Percentiles rank a stretch among this genome's conserved stretches.
These are phyloP conservation scores for Hylomyscus alleni DNA, from an alignment of 2,797 vertebrate species.

Conservation along the genomic window DNA sequence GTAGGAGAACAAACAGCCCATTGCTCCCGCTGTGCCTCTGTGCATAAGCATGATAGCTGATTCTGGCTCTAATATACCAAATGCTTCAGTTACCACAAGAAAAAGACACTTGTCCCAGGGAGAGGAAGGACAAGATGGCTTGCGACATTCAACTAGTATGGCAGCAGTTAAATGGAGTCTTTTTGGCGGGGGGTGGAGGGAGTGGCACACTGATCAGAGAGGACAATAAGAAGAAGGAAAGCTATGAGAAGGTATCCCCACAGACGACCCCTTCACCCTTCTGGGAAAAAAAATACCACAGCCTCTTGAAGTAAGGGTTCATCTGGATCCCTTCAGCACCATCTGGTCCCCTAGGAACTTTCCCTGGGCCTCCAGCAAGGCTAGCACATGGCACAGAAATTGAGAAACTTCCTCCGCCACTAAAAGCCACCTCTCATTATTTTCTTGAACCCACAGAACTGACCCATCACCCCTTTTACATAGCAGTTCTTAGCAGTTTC, in stretches of 20 bases:
- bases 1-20: background rate
- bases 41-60: background rate
- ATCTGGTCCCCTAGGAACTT: background rate
- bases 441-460: background rate
- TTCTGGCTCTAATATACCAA: background rate
- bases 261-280: background rate
- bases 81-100: conserved; percentile 18
- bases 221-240: background rate
- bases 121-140: background rate
- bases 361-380: background rate
- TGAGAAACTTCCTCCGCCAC: background rate
- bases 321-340: background rate
- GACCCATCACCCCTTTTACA: background rate
- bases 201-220: background rate
- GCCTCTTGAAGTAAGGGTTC: background rate
- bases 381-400: background rate
- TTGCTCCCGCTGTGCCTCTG: background rate
- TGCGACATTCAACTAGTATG: background rate
- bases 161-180: background rate
- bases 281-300: background rate
- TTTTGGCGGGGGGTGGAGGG: background rate
- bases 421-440: background rate
- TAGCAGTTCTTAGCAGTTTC: background rate
- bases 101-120: background rate
- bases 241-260: background rate